These are phyloP conservation scores for Caenorhabditis wallacei DNA, from an alignment of 2,888 invertebrate genomes.

Conservation along the genomic window DNA sequence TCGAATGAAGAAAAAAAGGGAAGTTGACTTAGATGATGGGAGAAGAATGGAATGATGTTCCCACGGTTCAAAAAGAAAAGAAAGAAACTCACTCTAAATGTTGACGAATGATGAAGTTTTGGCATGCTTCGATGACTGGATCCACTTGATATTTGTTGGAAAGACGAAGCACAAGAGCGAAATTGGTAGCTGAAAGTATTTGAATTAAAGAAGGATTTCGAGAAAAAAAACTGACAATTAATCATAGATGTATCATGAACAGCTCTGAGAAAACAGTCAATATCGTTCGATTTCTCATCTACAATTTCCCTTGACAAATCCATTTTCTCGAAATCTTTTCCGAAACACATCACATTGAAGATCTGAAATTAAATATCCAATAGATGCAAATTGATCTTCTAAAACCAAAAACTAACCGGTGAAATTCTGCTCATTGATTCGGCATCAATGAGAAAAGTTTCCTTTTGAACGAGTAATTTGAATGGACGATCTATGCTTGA, in stretches of 20 bases:
- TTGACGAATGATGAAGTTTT: slow-evolving; percentile 71
- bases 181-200: slow-evolving; percentile 75
- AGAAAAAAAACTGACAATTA: slow-evolving; percentile 62
- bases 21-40: slow-evolving; percentile 7
- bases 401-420: slow-evolving; percentile 52
- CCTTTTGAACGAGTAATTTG: slow-evolving; percentile 68
- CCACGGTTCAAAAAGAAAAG: slow-evolving; percentile 28
- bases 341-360: slow-evolving; percentile 80
- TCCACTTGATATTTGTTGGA: slow-evolving; percentile 80
- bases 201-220: background rate
- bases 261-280: slow-evolving; percentile 76
- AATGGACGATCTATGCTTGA: slow-evolving; percentile 76
- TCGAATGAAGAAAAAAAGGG: background rate
- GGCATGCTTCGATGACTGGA: slow-evolving; percentile 76
- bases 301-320: slow-evolving; percentile 79
- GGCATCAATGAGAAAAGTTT: slow-evolving; percentile 73
- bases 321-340: slow-evolving; percentile 79
- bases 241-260: slow-evolving; percentile 76
- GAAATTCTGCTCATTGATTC: slow-evolving; percentile 74
- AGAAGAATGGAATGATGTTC: slow-evolving; percentile 20
- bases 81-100: slow-evolving; percentile 73
- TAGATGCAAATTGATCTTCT: background rate
- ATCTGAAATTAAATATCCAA: slow-evolving; percentile 64
- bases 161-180: slow-evolving; percentile 77
- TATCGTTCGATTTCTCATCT: slow-evolving; percentile 78